Evolutionary conservation across 2,797 vertebrate species (phyloP).

Genomic region (Galago senegalensis): DNA sequence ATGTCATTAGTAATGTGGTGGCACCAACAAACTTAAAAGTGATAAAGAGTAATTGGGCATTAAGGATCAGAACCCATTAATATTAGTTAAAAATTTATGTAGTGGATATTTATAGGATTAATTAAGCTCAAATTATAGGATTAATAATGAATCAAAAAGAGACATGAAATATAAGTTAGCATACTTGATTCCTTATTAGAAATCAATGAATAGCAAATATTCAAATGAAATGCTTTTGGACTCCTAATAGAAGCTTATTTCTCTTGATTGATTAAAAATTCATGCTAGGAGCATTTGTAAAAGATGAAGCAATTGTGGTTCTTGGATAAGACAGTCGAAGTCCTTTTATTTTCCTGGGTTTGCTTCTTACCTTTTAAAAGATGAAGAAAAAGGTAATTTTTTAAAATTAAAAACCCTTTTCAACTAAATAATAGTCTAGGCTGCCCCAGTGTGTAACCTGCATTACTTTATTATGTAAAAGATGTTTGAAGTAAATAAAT

Average conservation of each 20-base stretch:
- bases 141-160: slow-evolving; percentile 53
- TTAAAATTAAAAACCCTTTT: slow-evolving; percentile 61
- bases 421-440: neutral
- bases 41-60: neutral
- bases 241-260: slow-evolving; percentile 37
- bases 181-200: neutral
- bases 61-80: neutral
- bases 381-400: slow-evolving; percentile 9
- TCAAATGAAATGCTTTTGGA: slow-evolving; percentile 48
- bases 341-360: slow-evolving; percentile 36
- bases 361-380: slow-evolving; percentile 47
- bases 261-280: slow-evolving; percentile 50
- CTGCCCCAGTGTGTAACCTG: neutral
- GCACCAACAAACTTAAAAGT: neutral
- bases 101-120: slow-evolving; percentile 33
- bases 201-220: slow-evolving; percentile 23
- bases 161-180: slow-evolving; percentile 14
- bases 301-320: slow-evolving; percentile 52
- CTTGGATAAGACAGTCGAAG: slow-evolving; percentile 46
- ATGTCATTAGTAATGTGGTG: slow-evolving; percentile 19
- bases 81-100: slow-evolving; percentile 2
- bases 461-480: slow-evolving; percentile 28
- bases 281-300: slow-evolving; percentile 45
- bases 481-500: slow-evolving; percentile 49
- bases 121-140: neutral